A percentile compares a stretch with the other conserved stretches of the same genome.
These are phyloP conservation scores for Okamejei kenojei DNA, from an alignment of 2,797 vertebrate species.

Conservation along the genomic window DNA sequence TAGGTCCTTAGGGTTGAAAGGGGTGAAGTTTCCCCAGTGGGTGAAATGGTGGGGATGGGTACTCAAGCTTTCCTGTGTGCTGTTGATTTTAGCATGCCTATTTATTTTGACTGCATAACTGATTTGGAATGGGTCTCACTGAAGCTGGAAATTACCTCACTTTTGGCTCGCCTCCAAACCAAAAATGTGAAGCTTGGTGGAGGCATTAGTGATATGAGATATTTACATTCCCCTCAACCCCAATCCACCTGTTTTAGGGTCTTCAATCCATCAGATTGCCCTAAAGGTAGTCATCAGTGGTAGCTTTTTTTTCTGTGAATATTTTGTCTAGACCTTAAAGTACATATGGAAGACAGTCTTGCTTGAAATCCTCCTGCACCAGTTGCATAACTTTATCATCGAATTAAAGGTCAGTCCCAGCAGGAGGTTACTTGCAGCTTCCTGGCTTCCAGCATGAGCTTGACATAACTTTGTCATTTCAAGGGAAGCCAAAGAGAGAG, in stretches of 20 bases:
- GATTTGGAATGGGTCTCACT: too few relatives aligned
- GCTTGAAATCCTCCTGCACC: background rate
- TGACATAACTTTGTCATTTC: background rate
- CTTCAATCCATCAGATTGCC: background rate
- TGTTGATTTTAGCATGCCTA: too few relatives aligned
- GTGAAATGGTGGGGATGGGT: too few relatives aligned
- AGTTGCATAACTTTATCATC: background rate
- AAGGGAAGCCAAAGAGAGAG: background rate
- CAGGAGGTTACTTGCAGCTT: background rate
- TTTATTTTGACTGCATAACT: too few relatives aligned
- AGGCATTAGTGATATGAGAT: too few relatives aligned
- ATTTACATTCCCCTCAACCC: background rate
- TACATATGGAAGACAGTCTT: background rate
- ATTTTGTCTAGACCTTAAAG: background rate
- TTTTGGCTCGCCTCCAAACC: too few relatives aligned
- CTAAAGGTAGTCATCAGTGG: background rate
- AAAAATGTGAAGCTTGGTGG: too few relatives aligned
- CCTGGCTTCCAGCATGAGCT: background rate
- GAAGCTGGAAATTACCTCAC: too few relatives aligned
- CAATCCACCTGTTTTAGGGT: background rate
- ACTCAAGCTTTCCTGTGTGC: too few relatives aligned
- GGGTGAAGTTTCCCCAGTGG: background rate
- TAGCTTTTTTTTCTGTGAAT: too few relatives aligned
- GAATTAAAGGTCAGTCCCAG: background rate
- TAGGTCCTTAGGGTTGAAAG: background rate